Evolutionary conservation across 2,888 invertebrate genomes (phyloP).

Genomic region (Yponomeuta malinellus): DNA sequence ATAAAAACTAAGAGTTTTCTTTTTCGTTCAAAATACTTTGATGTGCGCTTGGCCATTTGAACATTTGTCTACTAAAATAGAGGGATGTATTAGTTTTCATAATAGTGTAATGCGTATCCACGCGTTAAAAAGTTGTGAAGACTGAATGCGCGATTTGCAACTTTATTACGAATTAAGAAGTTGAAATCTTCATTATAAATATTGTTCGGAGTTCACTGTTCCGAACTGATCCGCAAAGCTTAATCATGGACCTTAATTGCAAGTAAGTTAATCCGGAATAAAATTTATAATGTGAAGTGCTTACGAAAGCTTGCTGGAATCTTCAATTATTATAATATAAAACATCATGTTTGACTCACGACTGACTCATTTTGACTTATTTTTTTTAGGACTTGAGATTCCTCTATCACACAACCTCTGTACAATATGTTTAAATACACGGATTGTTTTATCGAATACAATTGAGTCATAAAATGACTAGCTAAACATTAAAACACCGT

Average conservation of each 20-base stretch:
- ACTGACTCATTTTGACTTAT: too few relatives aligned
- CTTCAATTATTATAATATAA: too few relatives aligned
- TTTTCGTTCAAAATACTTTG: slow-evolving; percentile 8
- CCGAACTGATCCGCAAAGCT: too few relatives aligned
- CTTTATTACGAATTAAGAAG: neutral
- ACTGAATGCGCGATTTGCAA: neutral
- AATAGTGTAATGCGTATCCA: neutral
- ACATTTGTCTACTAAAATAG: slow-evolving; percentile 6
- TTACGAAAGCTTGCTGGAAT: too few relatives aligned
- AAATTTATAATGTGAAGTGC: too few relatives aligned
- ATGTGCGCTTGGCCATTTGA: slow-evolving; percentile 6
- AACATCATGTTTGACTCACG: too few relatives aligned
- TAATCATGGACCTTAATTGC: too few relatives aligned
- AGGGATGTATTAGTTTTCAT: neutral
- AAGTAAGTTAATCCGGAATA: too few relatives aligned
- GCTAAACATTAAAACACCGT: neutral
- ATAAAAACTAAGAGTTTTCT: slow-evolving; percentile 13
- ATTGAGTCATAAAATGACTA: neutral
- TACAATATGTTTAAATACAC: slow-evolving; percentile 7
- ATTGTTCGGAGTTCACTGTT: too few relatives aligned
- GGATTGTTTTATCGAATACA: neutral
- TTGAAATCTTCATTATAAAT: neutral
- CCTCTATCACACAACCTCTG: slow-evolving; percentile 6
- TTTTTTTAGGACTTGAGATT: neutral
- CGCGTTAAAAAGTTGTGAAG: neutral